Conservation (phyloP, 2,888 invertebrate species). For the Bellardia pandia region DNA sequence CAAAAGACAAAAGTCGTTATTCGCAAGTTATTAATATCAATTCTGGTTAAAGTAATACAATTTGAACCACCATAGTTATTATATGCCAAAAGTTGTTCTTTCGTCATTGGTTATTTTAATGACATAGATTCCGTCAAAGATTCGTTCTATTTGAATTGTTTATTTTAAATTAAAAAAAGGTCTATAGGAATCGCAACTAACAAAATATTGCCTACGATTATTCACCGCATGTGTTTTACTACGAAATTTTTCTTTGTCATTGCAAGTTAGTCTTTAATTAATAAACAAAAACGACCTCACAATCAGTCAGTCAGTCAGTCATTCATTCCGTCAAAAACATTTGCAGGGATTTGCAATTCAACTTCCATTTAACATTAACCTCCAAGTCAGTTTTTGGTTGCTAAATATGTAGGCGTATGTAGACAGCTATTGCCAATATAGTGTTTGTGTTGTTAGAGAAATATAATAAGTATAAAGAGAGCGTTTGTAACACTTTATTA, state of each 20-base stretch:
- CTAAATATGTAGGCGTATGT: background rate
- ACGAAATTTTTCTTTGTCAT: background rate
- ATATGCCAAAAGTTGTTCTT: too few relatives aligned
- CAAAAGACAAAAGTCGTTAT: too few relatives aligned
- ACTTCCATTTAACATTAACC: background rate
- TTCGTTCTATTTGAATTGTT: too few relatives aligned
- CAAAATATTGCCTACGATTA: background rate
- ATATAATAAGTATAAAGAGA: too few relatives aligned
- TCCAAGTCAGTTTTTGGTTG: background rate
- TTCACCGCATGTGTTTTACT: background rate
- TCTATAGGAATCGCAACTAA: too few relatives aligned
- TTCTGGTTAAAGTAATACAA: too few relatives aligned
- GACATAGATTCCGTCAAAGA: too few relatives aligned
- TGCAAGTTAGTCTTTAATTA: background rate
- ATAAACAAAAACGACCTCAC: background rate
- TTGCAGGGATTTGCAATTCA: background rate
- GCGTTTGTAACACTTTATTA: background rate
- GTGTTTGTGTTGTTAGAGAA: background rate
- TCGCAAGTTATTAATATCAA: too few relatives aligned
- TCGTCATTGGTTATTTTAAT: too few relatives aligned
- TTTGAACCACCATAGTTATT: too few relatives aligned
- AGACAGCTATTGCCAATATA: background rate
- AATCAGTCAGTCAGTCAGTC: background rate
- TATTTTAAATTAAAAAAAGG: too few relatives aligned
- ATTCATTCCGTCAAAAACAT: background rate